Base-by-base conservation (phyloP, 2,113 vertebrate genomes). In the Chionodraco myersi region DNA sequence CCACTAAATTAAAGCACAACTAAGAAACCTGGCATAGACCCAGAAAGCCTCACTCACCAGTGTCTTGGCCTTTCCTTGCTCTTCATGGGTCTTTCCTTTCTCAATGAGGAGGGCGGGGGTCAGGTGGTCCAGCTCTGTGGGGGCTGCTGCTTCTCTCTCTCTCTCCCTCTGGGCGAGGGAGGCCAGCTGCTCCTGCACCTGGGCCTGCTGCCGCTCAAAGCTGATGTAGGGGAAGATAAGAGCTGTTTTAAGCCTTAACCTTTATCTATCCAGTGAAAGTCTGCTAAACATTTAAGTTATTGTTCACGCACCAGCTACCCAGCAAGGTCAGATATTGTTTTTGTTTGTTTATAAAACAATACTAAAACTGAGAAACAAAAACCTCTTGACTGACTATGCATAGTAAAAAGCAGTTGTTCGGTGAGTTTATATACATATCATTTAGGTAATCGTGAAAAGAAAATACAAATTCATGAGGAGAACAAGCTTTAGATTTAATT, bases 131-230 rank as follows among this genome's bases (percentile, higher is more conserved):
- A 53, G 83, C 16, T 91, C 93, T 16, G 58, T n/a, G 45, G 49
- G 8, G 14, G 36, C 7, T 6, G 36, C 36, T 41, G 36, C 1
- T 41, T 41, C 36, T 41, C 36, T 41, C 64, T 51, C 69, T 56
- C n/a, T 21, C 79, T 98, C 97, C 83, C 88, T 95, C 72, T 92
- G 94, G 30, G 93, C 94, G 74, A 96, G 86, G 5, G 86, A 92
- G 21, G 94, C 80, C 82, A 97, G 54, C 77, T 98, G 95, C 61
- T 97, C 96, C 75, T 96, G 95, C 67, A 97, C 90, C 67, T 95
- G 72, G 1, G 95, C 94, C 88, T 97, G 96, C 18, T 98, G 96
- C 41, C 74, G 89, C 83, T 96, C 96, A 77, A 96, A 98, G 89
- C 98, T 95, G 54, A 54, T 58, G 51, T 12, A 70, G 57, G 15